Base-by-base conservation (phyloP, 2,797 vertebrate species). In the Pangasius djambal region DNA sequence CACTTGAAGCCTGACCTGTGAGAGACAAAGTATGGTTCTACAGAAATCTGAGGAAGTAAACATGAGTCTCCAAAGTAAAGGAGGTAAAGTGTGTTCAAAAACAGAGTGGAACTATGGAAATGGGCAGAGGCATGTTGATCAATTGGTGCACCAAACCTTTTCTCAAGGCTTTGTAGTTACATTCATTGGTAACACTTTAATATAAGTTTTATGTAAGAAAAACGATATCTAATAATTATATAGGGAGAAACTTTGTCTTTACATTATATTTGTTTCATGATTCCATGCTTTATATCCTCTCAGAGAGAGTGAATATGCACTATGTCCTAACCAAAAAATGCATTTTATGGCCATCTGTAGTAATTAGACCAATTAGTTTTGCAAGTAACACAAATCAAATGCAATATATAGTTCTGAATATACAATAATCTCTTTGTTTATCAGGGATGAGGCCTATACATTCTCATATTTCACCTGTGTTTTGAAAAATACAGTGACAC, bases 1-100 rank as follows among this genome's bases (percentile, higher is more conserved):
- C 83, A 99, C 97, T 96, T 99, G 98, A 6, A 99, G 97, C 78
- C 98, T 96, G 40, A 99, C 99, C 99, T 99, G 94, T 81, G 93
- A 94, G 83, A 93, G 5, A 88, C 0, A 88, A 34, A 69, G n/a
- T 20, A 84, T 22, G 6, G 9, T 69, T 67, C 28, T 48, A 50
- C 7, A 52, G 9, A 50, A 52, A 31, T 18, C 16, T 57, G n/a
- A 59, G 31, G 55, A 81, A 13, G 44, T n/a, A 78, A 52, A n/a
- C 13, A 52, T 1, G 70, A 74, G 34, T 48, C 31, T 70, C 65
- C 65, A 25, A 72, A 40, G 25, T 22, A 28, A 75, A 75, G 44
- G 0, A 12, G 22, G 48, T 20, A 31, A 31, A 48, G 44, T 48
- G 10, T 48, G 22, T 75, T 48, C 25, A 28, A 7, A 20, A 22